phyloP scores from a whole-genome alignment of 2,888 invertebrate genomes.

The Eugnorisma glareosa region DNA sequence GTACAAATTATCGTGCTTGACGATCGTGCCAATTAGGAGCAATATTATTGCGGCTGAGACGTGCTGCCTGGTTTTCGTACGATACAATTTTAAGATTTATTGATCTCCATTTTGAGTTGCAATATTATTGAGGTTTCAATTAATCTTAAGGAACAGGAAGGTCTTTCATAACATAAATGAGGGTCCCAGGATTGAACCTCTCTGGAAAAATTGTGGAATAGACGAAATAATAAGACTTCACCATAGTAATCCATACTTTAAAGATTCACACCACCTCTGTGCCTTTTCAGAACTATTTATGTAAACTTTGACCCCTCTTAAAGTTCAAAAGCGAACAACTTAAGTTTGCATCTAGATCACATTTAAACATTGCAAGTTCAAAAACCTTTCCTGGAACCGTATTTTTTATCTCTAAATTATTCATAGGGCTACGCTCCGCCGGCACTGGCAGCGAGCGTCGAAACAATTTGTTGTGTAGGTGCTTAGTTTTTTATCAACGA shows the following conservation, averaged over 20 bases:
- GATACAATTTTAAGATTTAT: slow-evolving; percentile 20
- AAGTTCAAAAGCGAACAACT: slow-evolving; percentile 32
- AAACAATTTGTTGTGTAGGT: slow-evolving; percentile 58
- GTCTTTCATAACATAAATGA: neutral
- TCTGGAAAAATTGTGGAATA: neutral
- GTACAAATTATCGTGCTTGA: slow-evolving; percentile 54
- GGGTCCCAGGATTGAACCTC: neutral
- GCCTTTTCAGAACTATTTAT: neutral
- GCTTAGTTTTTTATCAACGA: slow-evolving; percentile 59
- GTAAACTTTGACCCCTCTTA: slow-evolving; percentile 9
- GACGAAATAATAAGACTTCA: neutral
- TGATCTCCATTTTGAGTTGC: slow-evolving; percentile 19
- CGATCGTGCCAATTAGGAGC: slow-evolving; percentile 60
- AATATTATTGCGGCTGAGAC: slow-evolving; percentile 36
- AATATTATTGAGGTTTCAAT: neutral
- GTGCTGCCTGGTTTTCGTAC: slow-evolving; percentile 19
- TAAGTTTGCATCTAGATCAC: slow-evolving; percentile 32
- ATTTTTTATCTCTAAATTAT: slow-evolving; percentile 57
- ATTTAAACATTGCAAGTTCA: slow-evolving; percentile 52
- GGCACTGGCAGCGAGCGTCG: slow-evolving; percentile 53
- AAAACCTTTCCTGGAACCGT: slow-evolving; percentile 45
- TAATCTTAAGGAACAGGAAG: neutral
- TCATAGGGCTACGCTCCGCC: slow-evolving; percentile 65
- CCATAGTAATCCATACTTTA: too few species aligned
- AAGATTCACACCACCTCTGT: too few species aligned